These are phyloP conservation scores for Macropis europaea DNA, from an alignment of 2,888 invertebrate species.

Conservation along the genomic window DNA sequence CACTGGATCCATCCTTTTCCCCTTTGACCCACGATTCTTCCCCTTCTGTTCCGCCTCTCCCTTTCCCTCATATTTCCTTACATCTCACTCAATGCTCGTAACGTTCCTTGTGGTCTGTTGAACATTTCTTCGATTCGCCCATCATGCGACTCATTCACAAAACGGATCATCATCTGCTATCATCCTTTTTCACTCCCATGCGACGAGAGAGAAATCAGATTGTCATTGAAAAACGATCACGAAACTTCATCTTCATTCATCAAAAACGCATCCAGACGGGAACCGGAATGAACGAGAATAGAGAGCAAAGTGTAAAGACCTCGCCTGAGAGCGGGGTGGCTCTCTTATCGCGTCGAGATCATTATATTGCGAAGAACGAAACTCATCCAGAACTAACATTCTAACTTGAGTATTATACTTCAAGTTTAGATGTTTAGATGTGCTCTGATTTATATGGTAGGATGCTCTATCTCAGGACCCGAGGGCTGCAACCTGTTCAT, in stretches of 20 bases:
- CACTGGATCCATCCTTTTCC: background rate
- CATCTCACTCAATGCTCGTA: background rate
- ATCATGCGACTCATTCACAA: slow-evolving; percentile 8
- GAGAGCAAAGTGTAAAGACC: slow-evolving; percentile 33
- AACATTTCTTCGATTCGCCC: background rate
- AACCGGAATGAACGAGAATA: slow-evolving; percentile 16
- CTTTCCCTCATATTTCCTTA: background rate
- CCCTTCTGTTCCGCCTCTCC: background rate
- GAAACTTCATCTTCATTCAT: slow-evolving; percentile 57
- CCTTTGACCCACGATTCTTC: background rate
- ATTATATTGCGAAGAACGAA: slow-evolving; percentile 60
- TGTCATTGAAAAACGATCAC: slow-evolving; percentile 46
- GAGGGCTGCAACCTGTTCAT: slow-evolving; percentile 99
- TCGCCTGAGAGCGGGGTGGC: slow-evolving; percentile 23
- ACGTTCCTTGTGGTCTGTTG: too few species aligned
- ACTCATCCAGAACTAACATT: slow-evolving; percentile 75
- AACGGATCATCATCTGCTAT: slow-evolving; percentile 6
- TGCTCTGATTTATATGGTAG: slow-evolving; percentile 83
- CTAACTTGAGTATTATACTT: slow-evolving; percentile 80
- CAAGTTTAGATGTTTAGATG: slow-evolving; percentile 80
- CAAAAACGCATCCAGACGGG: slow-evolving; percentile 35
- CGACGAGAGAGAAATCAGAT: slow-evolving; percentile 57
- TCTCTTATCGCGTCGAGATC: slow-evolving; percentile 52
- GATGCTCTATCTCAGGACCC: slow-evolving; percentile 97
- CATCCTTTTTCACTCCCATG: slow-evolving; percentile 33